phyloP scores from a whole-genome alignment of 2,113 vertebrate genomes.

The Gobius niger region DNA sequence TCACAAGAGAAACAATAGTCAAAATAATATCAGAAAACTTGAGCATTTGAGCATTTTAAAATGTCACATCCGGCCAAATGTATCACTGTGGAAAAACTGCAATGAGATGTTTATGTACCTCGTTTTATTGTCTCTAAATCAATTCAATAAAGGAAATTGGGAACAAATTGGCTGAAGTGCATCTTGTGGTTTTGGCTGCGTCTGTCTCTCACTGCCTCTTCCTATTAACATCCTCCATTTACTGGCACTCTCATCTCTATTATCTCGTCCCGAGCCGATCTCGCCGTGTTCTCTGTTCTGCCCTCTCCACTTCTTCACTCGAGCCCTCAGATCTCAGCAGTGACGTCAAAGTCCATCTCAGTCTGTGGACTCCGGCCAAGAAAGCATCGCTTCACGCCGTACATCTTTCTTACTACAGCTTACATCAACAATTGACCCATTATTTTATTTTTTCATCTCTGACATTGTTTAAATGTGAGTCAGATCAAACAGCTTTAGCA shows the following conservation, averaged over 20 bases:
- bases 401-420: conserved; percentile 7
- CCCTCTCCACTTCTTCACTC: conserved; percentile 17
- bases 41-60: too few species aligned
- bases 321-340: conserved; percentile 33
- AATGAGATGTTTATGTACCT: background rate
- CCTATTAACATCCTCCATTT: conserved; percentile 29
- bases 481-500: background rate
- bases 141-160: background rate
- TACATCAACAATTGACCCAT: conserved; percentile 5
- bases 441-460: conserved; percentile 7
- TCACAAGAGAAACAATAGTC: too few species aligned
- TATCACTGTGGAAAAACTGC: too few species aligned
- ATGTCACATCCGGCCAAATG: too few species aligned
- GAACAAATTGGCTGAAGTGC: background rate
- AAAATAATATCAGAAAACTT: too few species aligned
- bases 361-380: conserved; percentile 33
- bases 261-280: conserved; percentile 9
- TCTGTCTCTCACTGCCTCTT: conserved; percentile 6
- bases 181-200: conserved; percentile 16
- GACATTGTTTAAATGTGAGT: background rate
- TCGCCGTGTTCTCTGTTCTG: background rate
- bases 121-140: background rate
- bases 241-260: conserved; percentile 23
- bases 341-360: conserved; percentile 62
- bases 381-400: conserved; percentile 16